Evolutionary conservation across 2,888 invertebrate species (phyloP), one percentile per base, ranked within the genome.

Genomic region (Drosophila quinaria): DNA sequence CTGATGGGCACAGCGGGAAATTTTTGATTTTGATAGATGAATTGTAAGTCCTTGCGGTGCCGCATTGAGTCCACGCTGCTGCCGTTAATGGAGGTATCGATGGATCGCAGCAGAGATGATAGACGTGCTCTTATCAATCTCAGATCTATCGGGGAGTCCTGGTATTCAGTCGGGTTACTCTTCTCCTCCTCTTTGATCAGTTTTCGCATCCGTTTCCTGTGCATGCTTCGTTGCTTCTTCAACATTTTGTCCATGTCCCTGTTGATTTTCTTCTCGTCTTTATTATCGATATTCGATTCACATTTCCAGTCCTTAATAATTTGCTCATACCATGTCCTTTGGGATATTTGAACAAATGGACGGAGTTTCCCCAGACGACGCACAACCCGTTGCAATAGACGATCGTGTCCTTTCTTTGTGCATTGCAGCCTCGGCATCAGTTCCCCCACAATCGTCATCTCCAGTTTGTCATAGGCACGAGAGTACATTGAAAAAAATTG

Each of bases 331-430:
- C 10, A 13, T 0, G 8, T 10, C 19, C 13, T 31, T 3, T n/a
- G 19, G n/a, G 19, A 9, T n/a, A n/a, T n/a, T 6, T 31, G 19
- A 42, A 13, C 42, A 31, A 42, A 55, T 19, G 31, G 19, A 33
- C 31, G 55, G 19, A 55, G 55, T 6, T 42, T 22, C 13, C 31
- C n/a, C 19, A 55, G 19, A n/a, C 42, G 42, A n/a, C 55, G 55
- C 31, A 3, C 17, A n/a, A 55, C 29, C 17, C 19, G 31, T 4
- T n/a, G 42, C 42, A 44, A 13, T 9, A 55, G 11, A 19, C n/a
- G 41, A n/a, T 17, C 31, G 3, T 55, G 19, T 5, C 33, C 42
- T 1, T 33, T 22, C 6, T 31, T n/a, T n/a, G 42, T 19, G n/a
- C 10, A 42, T 3, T 5, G 39, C 19, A 55, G n/a, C 3, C 42